These are phyloP conservation scores for Drosophila serrata DNA, from an alignment of 1,140 invertebrate species.

Conservation along the genomic window DNA sequence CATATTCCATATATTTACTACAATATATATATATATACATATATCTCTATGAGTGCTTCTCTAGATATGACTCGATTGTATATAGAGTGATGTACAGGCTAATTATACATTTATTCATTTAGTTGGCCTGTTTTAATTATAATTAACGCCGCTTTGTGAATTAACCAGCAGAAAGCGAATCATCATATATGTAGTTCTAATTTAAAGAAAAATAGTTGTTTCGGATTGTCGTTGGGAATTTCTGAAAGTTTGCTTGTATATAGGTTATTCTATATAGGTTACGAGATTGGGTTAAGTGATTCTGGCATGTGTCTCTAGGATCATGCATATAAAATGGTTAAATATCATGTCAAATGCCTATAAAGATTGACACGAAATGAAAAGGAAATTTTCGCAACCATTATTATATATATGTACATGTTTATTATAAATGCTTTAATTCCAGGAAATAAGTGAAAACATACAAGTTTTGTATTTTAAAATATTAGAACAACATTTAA, in stretches of 20 bases:
- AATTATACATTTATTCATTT: constrained; percentile 65
- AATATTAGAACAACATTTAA: background rate
- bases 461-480: background rate
- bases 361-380: constrained; percentile 2
- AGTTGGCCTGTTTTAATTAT: constrained; percentile 80
- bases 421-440: background rate
- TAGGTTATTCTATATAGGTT: background rate
- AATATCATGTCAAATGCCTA: constrained; percentile 17
- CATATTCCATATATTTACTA: constrained; percentile 28
- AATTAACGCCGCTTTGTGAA: constrained; percentile 73
- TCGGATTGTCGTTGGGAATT: background rate
- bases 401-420: background rate
- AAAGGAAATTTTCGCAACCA: background rate
- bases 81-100: constrained; percentile 26
- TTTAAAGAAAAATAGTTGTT: background rate
- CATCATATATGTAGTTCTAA: background rate
- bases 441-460: background rate
- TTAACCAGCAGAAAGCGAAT: constrained; percentile 45
- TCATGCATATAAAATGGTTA: constrained; percentile 1
- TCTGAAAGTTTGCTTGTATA: background rate
- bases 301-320: constrained; percentile 6
- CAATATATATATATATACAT: constrained; percentile 13
- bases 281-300: constrained; percentile 1
- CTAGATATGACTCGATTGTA: constrained; percentile 22
- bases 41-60: constrained; percentile 16